A percentile compares a stretch with the other conserved stretches of the same genome.
These are phyloP conservation scores for Pomacea canaliculata DNA, from an alignment of 2,888 invertebrate species.

Conservation along the genomic window DNA sequence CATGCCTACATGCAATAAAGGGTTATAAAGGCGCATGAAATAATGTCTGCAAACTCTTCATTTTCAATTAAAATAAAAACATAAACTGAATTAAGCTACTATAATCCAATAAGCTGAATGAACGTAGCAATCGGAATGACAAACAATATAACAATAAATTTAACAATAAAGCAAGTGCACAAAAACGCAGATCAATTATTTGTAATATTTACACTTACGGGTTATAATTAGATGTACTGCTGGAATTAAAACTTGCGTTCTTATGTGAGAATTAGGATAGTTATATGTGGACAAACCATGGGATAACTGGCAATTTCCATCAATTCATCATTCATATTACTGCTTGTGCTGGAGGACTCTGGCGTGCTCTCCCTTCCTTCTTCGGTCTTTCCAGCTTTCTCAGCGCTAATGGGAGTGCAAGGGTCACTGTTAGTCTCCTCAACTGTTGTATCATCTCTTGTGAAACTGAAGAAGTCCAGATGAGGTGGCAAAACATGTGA, in stretches of 20 bases:
- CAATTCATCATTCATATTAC: constrained; percentile 51
- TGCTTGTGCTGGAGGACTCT: constrained; percentile 55
- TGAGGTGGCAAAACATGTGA: constrained; percentile 81
- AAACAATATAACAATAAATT: too few species aligned
- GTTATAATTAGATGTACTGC: too few species aligned
- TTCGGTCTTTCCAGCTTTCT: constrained; percentile 23
- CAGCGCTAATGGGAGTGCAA: constrained; percentile 26
- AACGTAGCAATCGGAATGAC: too few species aligned
- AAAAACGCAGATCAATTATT: too few species aligned
- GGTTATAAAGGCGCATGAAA: too few species aligned
- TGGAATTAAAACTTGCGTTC: not conserved
- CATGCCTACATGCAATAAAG: too few species aligned
- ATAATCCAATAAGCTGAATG: too few species aligned
- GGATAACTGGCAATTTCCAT: constrained; percentile 21
- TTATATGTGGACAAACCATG: constrained; percentile 9
- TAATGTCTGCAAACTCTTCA: too few species aligned
- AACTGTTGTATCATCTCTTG: constrained; percentile 40
- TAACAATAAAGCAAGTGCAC: too few species aligned
- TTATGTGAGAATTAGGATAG: constrained; percentile 27
- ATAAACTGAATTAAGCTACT: too few species aligned
- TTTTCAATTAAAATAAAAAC: too few species aligned
- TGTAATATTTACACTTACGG: too few species aligned
- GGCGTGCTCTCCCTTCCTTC: constrained; percentile 56
- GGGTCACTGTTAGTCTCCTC: constrained; percentile 32
- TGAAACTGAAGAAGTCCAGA: constrained; percentile 75